Conservation (phyloP, 1,140 invertebrate genomes). For the Apis cerana region DNA sequence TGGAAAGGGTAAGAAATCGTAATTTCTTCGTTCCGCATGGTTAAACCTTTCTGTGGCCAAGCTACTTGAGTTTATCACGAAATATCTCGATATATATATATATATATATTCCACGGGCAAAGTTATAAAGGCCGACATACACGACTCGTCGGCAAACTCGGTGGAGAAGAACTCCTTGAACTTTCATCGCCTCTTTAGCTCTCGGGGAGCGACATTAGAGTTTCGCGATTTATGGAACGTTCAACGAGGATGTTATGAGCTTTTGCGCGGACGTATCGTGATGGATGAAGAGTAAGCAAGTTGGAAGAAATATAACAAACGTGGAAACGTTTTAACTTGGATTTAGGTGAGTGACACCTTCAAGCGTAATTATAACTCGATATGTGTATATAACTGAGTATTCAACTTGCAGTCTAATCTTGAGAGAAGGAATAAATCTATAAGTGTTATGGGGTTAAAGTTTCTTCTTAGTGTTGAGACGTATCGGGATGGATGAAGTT, state of each 20-base stretch:
- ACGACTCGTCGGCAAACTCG: not conserved
- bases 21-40: conserved; percentile 17
- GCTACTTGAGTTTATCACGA: conserved; percentile 25
- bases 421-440: no score
- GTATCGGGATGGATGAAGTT: no score
- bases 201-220: conserved; percentile 37
- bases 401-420: no score
- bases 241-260: not conserved
- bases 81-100: conserved; percentile 38
- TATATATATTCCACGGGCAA: not conserved
- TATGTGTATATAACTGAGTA: no score
- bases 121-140: conserved; percentile 25
- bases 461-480: no score
- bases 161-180: conserved; percentile 17
- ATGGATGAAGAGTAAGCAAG: not conserved
- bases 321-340: no score
- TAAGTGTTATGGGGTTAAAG: no score
- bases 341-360: no score
- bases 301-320: no score
- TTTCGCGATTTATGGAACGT: conserved; percentile 34
- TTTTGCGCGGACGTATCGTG: not conserved
- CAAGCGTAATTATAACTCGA: no score
- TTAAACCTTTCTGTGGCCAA: not conserved
- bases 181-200: conserved; percentile 44
- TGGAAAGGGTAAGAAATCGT: not conserved